Evolutionary conservation across 1,140 invertebrate species (phyloP).

Genomic region (Achroia grisella): DNA sequence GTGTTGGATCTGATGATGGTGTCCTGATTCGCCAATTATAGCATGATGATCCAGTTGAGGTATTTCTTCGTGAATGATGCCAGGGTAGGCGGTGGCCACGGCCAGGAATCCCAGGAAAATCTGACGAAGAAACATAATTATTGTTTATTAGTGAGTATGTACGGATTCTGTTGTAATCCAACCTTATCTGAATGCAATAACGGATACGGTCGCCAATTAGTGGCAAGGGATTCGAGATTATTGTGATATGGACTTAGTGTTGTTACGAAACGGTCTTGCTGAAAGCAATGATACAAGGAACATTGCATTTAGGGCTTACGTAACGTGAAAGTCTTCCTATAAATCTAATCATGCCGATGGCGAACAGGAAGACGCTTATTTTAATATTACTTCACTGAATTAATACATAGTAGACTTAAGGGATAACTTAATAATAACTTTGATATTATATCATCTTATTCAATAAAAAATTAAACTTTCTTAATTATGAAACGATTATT

Average conservation of each 20-base stretch:
- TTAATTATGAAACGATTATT: too few relatives aligned
- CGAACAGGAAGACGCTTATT: conserved; percentile 35
- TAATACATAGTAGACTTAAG: conserved; percentile 26
- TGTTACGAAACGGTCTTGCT: conserved; percentile 25
- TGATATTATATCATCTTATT: too few relatives aligned
- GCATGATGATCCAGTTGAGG: conserved; percentile 55
- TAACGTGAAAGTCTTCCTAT: conserved; percentile 51
- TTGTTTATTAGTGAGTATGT: too few relatives aligned
- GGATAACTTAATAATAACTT: too few relatives aligned
- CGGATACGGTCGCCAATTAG: conserved; percentile 17
- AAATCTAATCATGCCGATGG: conserved; percentile 21
- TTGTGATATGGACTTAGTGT: conserved; percentile 2
- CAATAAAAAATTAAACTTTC: too few relatives aligned
- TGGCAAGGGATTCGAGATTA: conserved; percentile 10
- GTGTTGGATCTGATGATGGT: conserved; percentile 75
- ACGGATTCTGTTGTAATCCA: too few relatives aligned
- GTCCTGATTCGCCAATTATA: conserved; percentile 72
- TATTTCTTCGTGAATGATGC: conserved; percentile 61
- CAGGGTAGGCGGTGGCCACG: conserved; percentile 58
- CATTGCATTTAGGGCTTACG: conserved; percentile 25
- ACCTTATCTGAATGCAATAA: conserved; percentile 1
- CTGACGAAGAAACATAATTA: conserved; percentile 32
- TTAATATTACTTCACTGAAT: conserved; percentile 32
- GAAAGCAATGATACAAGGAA: conserved; percentile 25
- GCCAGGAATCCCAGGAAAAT: conserved; percentile 68